Evolutionary conservation across 2,888 invertebrate species (phyloP).

Genomic region (Nomada hirtipes): DNA sequence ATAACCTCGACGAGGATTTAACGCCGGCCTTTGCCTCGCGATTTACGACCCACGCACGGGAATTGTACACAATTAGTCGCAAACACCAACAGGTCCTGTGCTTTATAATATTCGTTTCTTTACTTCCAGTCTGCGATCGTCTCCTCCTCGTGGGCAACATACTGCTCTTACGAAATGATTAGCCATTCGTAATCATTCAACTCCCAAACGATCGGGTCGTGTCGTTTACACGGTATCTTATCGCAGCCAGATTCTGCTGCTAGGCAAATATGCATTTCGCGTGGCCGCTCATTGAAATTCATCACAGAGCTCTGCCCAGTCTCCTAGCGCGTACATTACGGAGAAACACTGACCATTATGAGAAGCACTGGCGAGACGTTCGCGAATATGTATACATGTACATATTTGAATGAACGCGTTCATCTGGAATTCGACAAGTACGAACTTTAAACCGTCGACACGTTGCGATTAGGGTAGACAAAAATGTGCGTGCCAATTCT

Average conservation of each 20-base stretch:
- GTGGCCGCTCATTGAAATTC: conserved; percentile 63
- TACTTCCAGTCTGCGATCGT: background rate
- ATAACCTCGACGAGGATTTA: conserved; percentile 54
- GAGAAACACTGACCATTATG: conserved; percentile 61
- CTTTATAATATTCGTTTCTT: background rate
- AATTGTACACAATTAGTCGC: conserved; percentile 22
- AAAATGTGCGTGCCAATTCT: background rate
- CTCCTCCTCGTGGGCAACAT: background rate
- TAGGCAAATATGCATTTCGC: conserved; percentile 61
- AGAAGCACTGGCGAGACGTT: conserved; percentile 55
- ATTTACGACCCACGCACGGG: conserved; percentile 36
- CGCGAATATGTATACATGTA: conserved; percentile 39
- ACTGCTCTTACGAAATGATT: background rate
- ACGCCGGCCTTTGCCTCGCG: conserved; percentile 39
- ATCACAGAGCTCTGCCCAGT: conserved; percentile 43
- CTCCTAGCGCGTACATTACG: conserved; percentile 51
- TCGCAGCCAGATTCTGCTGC: conserved; percentile 52
- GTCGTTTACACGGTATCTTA: conserved; percentile 26
- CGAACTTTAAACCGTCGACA: conserved; percentile 43
- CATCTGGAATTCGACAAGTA: conserved; percentile 29
- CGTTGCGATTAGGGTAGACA: conserved; percentile 34
- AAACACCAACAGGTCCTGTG: background rate
- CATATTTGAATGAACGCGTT: conserved; percentile 37
- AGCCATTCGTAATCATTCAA: conserved; percentile 17
- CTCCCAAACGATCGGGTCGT: background rate